Conservation (phyloP, 1,140 invertebrate genomes). For the Atopsyche davidsoni region DNA sequence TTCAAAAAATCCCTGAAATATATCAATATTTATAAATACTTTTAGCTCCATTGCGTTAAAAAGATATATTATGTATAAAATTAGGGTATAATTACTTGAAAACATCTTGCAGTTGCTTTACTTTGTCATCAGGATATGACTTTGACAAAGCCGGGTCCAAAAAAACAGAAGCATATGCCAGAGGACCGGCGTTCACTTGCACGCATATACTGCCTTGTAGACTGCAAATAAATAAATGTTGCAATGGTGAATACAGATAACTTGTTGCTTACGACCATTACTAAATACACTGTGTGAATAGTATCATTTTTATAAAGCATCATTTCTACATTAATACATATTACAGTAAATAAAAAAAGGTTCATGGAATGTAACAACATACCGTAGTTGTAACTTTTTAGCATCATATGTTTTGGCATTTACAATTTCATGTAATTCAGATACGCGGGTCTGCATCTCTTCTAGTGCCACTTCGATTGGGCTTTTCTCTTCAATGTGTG, state of each 20-base stretch:
- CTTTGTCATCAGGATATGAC: constrained; percentile 73
- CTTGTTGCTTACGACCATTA: too few species aligned
- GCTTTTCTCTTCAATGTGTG: constrained; percentile 69
- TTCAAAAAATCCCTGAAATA: constrained; percentile 76
- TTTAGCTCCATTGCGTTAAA: background rate
- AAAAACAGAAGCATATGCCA: constrained; percentile 89
- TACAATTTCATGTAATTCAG: constrained; percentile 80
- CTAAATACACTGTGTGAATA: too few species aligned
- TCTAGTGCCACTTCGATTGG: constrained; percentile 93
- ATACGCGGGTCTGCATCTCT: constrained; percentile 81
- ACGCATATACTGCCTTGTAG: constrained; percentile 87
- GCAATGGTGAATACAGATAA: too few species aligned
- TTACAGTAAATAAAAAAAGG: too few species aligned
- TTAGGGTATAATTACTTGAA: too few species aligned
- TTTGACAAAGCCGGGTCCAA: constrained; percentile 63
- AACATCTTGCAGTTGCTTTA: constrained; percentile 77
- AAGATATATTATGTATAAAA: background rate
- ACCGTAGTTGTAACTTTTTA: constrained; percentile 82
- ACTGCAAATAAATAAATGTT: constrained; percentile 30
- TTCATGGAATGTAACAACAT: too few species aligned
- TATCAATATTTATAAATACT: constrained; percentile 25
- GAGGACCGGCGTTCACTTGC: constrained; percentile 90
- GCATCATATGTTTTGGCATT: constrained; percentile 72
- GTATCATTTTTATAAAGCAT: too few species aligned
- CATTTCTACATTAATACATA: too few species aligned